Conservation (phyloP, 1,140 invertebrate genomes). For the Ganaspis sp. region DNA sequence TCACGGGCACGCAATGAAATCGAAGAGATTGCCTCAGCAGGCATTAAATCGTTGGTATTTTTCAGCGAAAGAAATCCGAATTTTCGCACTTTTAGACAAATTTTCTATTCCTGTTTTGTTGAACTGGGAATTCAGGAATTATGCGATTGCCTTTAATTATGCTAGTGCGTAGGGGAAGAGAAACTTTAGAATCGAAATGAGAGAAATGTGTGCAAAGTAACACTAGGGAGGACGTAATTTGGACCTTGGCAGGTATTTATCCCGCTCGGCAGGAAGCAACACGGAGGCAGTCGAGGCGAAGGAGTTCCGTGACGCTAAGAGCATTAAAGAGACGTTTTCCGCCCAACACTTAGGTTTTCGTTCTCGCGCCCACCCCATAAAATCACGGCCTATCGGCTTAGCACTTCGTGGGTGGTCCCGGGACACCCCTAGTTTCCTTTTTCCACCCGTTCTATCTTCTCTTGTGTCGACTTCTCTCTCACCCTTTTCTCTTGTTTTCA, state of each 20-base stretch:
- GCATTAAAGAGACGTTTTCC: constrained; percentile 76
- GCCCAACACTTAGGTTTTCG: constrained; percentile 73
- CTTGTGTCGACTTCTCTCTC: constrained; percentile 34
- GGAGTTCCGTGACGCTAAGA: constrained; percentile 71
- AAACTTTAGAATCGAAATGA: background rate
- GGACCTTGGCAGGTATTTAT: constrained; percentile 73
- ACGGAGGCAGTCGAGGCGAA: constrained; percentile 51
- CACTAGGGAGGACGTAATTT: constrained; percentile 61
- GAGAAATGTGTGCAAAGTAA: background rate
- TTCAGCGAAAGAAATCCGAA: constrained; percentile 42
- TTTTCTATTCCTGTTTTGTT: background rate
- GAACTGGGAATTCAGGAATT: too few relatives aligned
- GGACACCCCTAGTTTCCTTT: constrained; percentile 59
- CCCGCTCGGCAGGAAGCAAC: constrained; percentile 65
- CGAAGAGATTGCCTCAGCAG: constrained; percentile 65
- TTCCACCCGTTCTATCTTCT: constrained; percentile 52
- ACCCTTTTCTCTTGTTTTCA: constrained; percentile 29
- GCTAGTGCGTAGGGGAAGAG: background rate
- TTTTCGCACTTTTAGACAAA: background rate
- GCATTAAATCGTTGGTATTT: constrained; percentile 48
- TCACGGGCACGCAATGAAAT: constrained; percentile 71
- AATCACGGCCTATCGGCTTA: constrained; percentile 75
- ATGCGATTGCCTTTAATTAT: background rate
- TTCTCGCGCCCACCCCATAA: constrained; percentile 67
- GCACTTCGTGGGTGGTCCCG: constrained; percentile 70